Evolutionary conservation across 1,140 invertebrate genomes (phyloP).

Genomic region (Bacillus rossius): DNA sequence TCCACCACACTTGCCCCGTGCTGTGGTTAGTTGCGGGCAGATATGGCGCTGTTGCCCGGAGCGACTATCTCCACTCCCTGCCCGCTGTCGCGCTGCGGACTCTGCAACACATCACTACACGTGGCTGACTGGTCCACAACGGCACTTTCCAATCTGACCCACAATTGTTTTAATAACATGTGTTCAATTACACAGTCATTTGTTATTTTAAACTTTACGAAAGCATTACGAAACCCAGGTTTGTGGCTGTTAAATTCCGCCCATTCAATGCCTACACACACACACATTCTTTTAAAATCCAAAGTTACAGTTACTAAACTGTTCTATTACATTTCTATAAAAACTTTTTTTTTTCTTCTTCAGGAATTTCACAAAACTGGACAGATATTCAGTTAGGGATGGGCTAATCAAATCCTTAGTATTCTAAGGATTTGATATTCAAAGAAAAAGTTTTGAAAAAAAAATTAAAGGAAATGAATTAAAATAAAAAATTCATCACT

Average conservation of each 20-base stretch:
- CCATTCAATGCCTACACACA: background rate
- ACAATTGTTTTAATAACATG: background rate
- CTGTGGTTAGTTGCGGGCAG: constrained; percentile 40
- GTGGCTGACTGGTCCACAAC: background rate
- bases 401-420: too few relatives aligned
- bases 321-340: too few relatives aligned
- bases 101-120: constrained; percentile 31
- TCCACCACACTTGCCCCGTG: background rate
- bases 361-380: too few relatives aligned
- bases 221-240: background rate
- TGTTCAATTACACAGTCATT: background rate
- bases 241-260: background rate
- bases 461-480: too few relatives aligned
- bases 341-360: too few relatives aligned
- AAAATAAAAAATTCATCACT: too few relatives aligned
- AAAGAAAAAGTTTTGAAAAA: too few relatives aligned
- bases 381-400: too few relatives aligned
- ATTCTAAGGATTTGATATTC: too few relatives aligned
- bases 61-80: constrained; percentile 48
- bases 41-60: constrained; percentile 43
- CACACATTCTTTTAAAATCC: background rate
- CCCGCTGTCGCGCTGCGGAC: constrained; percentile 44
- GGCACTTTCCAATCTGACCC: background rate
- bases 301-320: too few relatives aligned
- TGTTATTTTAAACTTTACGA: background rate